phyloP scores from a whole-genome alignment of 2,113 vertebrate genomes.

The Pao palembangensis region DNA sequence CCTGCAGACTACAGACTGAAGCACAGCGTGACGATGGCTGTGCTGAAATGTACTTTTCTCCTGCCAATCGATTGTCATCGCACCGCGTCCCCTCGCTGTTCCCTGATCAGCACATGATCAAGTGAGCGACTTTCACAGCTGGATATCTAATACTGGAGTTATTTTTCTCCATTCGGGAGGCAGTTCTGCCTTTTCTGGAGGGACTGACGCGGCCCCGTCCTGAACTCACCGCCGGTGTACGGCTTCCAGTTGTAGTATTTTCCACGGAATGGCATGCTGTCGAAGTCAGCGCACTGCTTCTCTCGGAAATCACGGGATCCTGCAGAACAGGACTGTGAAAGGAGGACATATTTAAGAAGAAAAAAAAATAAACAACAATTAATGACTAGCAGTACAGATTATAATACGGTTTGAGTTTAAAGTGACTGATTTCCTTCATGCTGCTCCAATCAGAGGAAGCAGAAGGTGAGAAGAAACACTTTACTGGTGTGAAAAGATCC shows the following conservation, averaged over 20 bases:
- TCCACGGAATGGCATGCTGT: constrained; percentile 94
- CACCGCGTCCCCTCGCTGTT: too few relatives aligned
- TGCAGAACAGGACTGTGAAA: constrained; percentile 80
- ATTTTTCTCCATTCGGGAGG: background rate
- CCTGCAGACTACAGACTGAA: too few relatives aligned
- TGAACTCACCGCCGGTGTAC: constrained; percentile 90
- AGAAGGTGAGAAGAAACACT: constrained; percentile 46
- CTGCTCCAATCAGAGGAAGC: constrained; percentile 26
- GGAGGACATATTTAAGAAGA: constrained; percentile 34
- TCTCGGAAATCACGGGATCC: constrained; percentile 94
- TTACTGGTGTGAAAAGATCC: constrained; percentile 63
- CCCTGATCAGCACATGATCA: too few relatives aligned
- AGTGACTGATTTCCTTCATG: constrained; percentile 27
- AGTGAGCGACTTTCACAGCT: too few relatives aligned
- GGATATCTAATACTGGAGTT: too few relatives aligned
- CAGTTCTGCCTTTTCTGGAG: background rate
- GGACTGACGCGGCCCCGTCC: background rate
- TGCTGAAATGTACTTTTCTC: too few relatives aligned
- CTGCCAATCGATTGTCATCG: too few relatives aligned
- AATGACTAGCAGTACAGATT: too few relatives aligned
- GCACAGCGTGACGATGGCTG: too few relatives aligned
- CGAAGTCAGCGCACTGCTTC: constrained; percentile 97
- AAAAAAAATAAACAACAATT: background rate
- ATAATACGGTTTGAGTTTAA: background rate
- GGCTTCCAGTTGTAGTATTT: constrained; percentile 99